Evolutionary conservation across 2,797 vertebrate species (phyloP).

Genomic region (Phrynocephalus guinanensis): DNA sequence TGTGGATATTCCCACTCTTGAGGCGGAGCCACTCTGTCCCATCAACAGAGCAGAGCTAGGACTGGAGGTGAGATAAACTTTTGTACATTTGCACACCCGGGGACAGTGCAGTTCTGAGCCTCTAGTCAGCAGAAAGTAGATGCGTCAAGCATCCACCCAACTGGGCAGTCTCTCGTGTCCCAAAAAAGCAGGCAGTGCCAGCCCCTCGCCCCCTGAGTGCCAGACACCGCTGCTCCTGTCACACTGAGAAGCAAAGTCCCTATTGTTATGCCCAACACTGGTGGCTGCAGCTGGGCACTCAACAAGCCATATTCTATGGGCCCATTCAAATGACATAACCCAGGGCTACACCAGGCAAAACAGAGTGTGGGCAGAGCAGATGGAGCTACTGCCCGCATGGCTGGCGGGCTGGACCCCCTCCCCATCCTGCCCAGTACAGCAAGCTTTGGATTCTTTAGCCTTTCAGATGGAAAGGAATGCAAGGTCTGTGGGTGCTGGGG

Average conservation of each 20-base stretch:
- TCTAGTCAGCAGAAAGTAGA: background rate
- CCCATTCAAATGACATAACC: slow-evolving; percentile 46
- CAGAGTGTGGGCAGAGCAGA: background rate
- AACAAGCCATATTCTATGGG: slow-evolving; percentile 67
- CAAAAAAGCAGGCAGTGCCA: slow-evolving; percentile 30
- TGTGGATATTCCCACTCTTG: background rate
- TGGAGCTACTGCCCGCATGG: background rate
- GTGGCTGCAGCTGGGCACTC: slow-evolving; percentile 60
- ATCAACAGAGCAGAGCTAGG: background rate
- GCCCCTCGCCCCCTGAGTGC: slow-evolving; percentile 51
- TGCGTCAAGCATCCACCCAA: background rate
- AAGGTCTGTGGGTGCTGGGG: slow-evolving; percentile 1
- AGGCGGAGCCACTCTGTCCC: background rate
- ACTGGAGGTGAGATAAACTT: background rate
- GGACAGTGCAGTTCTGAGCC: background rate
- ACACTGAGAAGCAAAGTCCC: slow-evolving; percentile 68
- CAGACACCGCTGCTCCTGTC: slow-evolving; percentile 61
- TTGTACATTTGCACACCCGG: background rate
- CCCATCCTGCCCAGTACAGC: slow-evolving; percentile 33
- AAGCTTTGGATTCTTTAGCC: slow-evolving; percentile 77
- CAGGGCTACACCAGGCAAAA: slow-evolving; percentile 35
- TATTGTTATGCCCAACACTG: slow-evolving; percentile 73
- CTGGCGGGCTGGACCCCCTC: slow-evolving; percentile 31
- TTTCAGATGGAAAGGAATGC: slow-evolving; percentile 47
- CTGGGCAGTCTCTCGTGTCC: background rate